Base-by-base conservation (phyloP, 2,113 vertebrate genomes). In the Gadus chalcogrammus region DNA sequence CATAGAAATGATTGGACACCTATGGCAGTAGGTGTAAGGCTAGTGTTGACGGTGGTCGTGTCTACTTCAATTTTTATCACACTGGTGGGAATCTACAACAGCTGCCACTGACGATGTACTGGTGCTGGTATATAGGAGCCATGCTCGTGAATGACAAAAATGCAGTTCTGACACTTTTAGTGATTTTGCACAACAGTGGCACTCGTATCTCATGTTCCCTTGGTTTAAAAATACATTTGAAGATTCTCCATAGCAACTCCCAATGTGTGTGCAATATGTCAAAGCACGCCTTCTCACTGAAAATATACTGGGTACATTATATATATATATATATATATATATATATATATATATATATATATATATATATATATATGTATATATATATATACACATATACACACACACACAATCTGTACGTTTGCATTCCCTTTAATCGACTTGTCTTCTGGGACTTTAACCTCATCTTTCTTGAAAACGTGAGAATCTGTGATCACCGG, bases 61-160 rank as follows among this genome's bases (percentile, higher is more conserved):
- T 48, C 42, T 48, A 13, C 42, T 48, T 13, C 11, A 13, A 9
- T 48, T 11, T 71, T 58, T 72, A 71, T 56, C 69, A 61, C 69
- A 77, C 75, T 84, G 70, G 55, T 78, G 74, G 80, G 76, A 71
- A 91, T 88, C 90, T 84, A 87, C 90, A 94, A 93, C 93, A 94
- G 91, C 90, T 94, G 89, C 88, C 91, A 89, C 84, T 87, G 91
- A 93, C 89, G 88, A 90, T 88, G 84, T 71, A 76, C 78, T 72
- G 85, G 77, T 69, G 18, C 64, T 78, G 70, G 12, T 73, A 76
- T 59, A 78, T 59, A 20, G 74, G 76, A 65, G 83, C 78, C 81
- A 76, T 79, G 55, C 67, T 63, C 84, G 77, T 84, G 79, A 91
- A 90, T 91, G 88, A 85, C 83, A 90, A 78, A 90, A 83, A 88